Evolutionary conservation across 2,888 invertebrate genomes (phyloP).

Genomic region (Sesia bembeciformis): DNA sequence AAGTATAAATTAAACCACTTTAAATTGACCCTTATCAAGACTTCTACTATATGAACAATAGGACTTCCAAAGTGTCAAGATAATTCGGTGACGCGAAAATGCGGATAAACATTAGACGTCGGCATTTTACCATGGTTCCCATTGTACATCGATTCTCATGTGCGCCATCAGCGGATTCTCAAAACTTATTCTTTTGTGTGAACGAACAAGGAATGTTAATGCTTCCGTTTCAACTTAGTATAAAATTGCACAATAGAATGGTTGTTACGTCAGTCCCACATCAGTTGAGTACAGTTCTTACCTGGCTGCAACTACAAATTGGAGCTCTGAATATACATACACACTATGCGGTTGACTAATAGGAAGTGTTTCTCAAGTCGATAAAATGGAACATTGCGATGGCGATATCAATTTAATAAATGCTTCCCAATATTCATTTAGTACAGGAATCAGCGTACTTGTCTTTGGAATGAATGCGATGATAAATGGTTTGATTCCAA

Average conservation of each 20-base stretch:
- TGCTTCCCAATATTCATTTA: too few relatives aligned
- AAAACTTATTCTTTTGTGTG: slow-evolving; percentile 70
- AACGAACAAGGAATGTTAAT: slow-evolving; percentile 68
- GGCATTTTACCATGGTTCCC: slow-evolving; percentile 26
- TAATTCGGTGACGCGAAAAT: slow-evolving; percentile 1
- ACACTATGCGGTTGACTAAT: too few relatives aligned
- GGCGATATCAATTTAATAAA: too few relatives aligned
- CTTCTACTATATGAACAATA: neutral
- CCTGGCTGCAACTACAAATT: too few relatives aligned
- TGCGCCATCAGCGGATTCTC: slow-evolving; percentile 53
- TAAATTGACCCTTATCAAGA: too few relatives aligned
- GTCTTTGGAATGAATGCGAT: too few relatives aligned
- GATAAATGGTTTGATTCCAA: too few relatives aligned
- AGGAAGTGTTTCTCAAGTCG: too few relatives aligned
- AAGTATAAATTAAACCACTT: too few relatives aligned
- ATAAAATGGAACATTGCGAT: too few relatives aligned
- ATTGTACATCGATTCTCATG: slow-evolving; percentile 63
- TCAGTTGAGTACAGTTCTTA: neutral
- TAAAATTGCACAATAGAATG: slow-evolving; percentile 52
- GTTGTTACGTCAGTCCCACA: slow-evolving; percentile 30
- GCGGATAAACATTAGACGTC: slow-evolving; percentile 20
- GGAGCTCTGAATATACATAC: too few relatives aligned
- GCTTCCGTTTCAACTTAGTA: slow-evolving; percentile 63
- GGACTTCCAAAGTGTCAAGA: slow-evolving; percentile 4
- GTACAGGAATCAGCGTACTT: too few relatives aligned